Percentiles rank a stretch among this genome's conserved stretches.
Conservation (phyloP, 2,888 invertebrate genomes). For the Belgica antarctica region DNA sequence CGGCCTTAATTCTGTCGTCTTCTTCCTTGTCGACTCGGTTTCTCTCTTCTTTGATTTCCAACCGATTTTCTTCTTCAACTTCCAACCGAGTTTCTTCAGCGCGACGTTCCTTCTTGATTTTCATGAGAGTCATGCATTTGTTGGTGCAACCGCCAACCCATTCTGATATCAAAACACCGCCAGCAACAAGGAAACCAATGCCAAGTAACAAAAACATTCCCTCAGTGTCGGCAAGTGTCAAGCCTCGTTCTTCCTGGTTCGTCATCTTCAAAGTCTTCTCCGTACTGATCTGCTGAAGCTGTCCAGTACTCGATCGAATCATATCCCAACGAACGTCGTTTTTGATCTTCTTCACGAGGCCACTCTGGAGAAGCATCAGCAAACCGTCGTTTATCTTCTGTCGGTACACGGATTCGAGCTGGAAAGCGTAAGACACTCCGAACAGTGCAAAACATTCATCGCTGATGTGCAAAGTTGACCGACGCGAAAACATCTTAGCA, state of each 20-base stretch:
- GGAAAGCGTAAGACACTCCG: constrained; percentile 65
- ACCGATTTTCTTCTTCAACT: constrained; percentile 3
- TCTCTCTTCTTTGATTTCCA: background rate
- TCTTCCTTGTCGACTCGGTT: background rate
- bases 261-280: constrained; percentile 55
- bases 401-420: constrained; percentile 64
- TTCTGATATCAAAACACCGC: constrained; percentile 65
- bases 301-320: constrained; percentile 63
- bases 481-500: constrained; percentile 56
- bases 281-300: constrained; percentile 61
- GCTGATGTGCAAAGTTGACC: constrained; percentile 68
- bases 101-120: background rate
- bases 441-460: constrained; percentile 73
- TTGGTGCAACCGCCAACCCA: constrained; percentile 68
- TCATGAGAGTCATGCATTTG: constrained; percentile 56
- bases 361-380: constrained; percentile 61
- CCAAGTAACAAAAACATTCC: constrained; percentile 76
- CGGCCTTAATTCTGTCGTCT: background rate
- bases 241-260: constrained; percentile 65
- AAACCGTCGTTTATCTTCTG: constrained; percentile 58
- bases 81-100: background rate
- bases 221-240: constrained; percentile 77
- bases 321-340: constrained; percentile 72
- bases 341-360: constrained; percentile 65
- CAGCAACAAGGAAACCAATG: constrained; percentile 67